Base-by-base conservation (phyloP, 2,888 invertebrate species). In the Cepaea hortensis region DNA sequence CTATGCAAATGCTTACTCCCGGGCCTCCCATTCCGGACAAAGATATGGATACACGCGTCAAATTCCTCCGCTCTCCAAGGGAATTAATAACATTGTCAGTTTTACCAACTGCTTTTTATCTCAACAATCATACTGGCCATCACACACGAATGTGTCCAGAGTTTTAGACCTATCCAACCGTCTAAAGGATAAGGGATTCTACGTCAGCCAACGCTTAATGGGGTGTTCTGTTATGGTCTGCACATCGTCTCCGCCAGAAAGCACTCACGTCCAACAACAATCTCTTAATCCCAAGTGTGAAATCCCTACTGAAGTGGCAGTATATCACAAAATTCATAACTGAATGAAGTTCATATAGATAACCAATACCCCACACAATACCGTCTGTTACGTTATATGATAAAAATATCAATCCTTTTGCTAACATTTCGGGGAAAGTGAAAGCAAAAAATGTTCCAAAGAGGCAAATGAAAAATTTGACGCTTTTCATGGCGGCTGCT, bases 391-490 rank as follows among this genome's bases (percentile, higher is more conserved):
- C 5, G 11, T 11, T 55, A 5, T 23, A 18, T 11, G 48, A 46
- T 23, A 81, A 68, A 68, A 11, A 18, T 23, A 5, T n/a, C 35
- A 81, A 2, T 23, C 15, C 20, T 13, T 18, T 13, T 5, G 62
- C 15, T 11, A 62, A 5, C 0, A 11, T 0, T 13, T 35, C 62
- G 5, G 65, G 35, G 5, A 65, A 18, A 62, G 65, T 65, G 62
- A 23, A 80, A 0, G 35, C 0, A 9, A 23, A 62, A 62, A 46
- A 80, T 4, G 55, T 11, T 7, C 77, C 77, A 23, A 77, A 77
- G 55, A 77, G 50, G 15, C 50, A n/a, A n/a, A n/a, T 6, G 55
- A 77, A 77, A n/a, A 77, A 77, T n/a, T 77, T 77, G 55, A 55
- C 3, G 55, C 77, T 77, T 82, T 50, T 82, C 70, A 70, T 82